Base-by-base conservation (phyloP, 1,140 invertebrate species). In the Colletes latitarsis region DNA sequence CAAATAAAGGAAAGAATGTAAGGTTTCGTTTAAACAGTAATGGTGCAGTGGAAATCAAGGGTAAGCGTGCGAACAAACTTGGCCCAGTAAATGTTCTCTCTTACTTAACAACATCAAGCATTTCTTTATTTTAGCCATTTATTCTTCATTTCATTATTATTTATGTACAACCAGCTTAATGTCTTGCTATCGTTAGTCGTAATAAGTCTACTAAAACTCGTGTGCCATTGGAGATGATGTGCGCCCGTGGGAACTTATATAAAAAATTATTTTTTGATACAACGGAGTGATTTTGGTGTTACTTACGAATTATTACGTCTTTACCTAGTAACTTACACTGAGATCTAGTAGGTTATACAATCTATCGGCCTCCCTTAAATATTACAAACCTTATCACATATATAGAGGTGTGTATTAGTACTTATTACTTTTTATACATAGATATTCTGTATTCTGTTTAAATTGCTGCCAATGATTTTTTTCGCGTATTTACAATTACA, bases 371-470 rank as follows among this genome's bases (percentile, higher is more conserved):
- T 88, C 81, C 70, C 74, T 85, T 91, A 89, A 89, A 87, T 85
- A 85, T 90, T 92, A 92, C 89, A 92, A 93, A 92, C 85, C 90
- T 93, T 92, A 93, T 92, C 91, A 92, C 89, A 90, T 91, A 91
- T 81, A 89, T 89, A 89, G 77, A 89, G 85, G 67, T 86, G 82
- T 89, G 82, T 88, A 80, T 82, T 80, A 88, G 81, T 89, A 86
- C 71, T 85, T 87, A 84, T 83, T 79, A 72, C 77, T 83, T 88
- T 90, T 89, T 90, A 88, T 92, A 91, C 88, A 92, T 88, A 90
- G 82, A 90, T 90, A 89, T 90, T 77, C 76, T 89, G 78, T 83
- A 82, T 82, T 82, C 58, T 74, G 58, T 84, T 88, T 88, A 80
- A 91, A 83, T 86, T 86, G 87, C 87, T 92, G 87, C 89, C 90